phyloP scores from a whole-genome alignment of 2,113 vertebrate species.

The Hemicordylus capensis region DNA sequence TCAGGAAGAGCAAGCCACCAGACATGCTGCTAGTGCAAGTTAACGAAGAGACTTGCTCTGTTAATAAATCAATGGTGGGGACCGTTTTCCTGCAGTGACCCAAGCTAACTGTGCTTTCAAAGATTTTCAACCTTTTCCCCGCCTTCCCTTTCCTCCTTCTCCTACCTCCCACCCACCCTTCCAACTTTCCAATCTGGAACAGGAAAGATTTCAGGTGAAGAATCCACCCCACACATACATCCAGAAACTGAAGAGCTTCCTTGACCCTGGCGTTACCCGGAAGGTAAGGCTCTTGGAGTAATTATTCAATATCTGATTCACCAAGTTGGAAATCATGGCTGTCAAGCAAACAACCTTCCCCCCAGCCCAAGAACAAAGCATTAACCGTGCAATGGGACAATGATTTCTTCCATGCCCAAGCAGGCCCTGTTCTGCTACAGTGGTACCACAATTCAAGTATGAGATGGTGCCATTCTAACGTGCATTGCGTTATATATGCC shows the following conservation, averaged over 20 bases:
- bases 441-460: not conserved
- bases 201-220: conserved; percentile 98
- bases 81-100: not conserved
- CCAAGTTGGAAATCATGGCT: not conserved
- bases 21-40: not conserved
- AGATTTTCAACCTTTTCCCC: not conserved
- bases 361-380: not conserved
- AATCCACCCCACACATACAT: conserved; percentile 96
- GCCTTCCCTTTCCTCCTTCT: too few species aligned
- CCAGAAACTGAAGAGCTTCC: conserved; percentile 91
- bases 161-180: too few species aligned
- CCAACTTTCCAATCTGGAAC: not conserved
- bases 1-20: not conserved
- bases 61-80: not conserved
- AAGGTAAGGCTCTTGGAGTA: conserved; percentile 81
- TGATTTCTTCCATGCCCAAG: not conserved
- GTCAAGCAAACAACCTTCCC: too few species aligned
- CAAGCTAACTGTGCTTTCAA: not conserved
- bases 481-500: not conserved
- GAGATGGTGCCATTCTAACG: not conserved
- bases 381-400: not conserved
- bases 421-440: not conserved
- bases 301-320: not conserved
- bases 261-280: conserved; percentile 90
- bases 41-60: not conserved